These are phyloP conservation scores for Meloe dianella DNA, from an alignment of 2,888 invertebrate species.

Conservation along the genomic window DNA sequence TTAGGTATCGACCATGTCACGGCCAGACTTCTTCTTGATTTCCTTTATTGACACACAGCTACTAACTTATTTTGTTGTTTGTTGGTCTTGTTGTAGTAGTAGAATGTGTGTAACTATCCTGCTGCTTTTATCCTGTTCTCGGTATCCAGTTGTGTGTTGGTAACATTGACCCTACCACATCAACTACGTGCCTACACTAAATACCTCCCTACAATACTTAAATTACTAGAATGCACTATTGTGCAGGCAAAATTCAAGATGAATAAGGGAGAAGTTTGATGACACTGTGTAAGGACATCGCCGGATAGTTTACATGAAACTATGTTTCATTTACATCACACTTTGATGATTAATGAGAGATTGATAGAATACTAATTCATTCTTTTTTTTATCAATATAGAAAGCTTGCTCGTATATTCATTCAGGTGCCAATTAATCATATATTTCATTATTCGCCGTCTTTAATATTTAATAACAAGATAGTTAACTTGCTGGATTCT, in stretches of 20 bases:
- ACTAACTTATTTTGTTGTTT: slow-evolving; percentile 50
- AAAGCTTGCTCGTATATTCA: too few relatives aligned
- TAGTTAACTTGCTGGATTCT: too few relatives aligned
- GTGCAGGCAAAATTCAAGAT: not conserved
- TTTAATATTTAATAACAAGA: too few relatives aligned
- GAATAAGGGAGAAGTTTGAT: not conserved
- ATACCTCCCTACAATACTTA: not conserved
- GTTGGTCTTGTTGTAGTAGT: slow-evolving; percentile 20
- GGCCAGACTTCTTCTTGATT: slow-evolving; percentile 50
- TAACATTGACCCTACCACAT: not conserved
- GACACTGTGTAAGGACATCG: not conserved
- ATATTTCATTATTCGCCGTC: too few relatives aligned
- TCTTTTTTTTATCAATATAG: too few relatives aligned
- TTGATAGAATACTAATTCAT: not conserved
- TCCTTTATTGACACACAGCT: slow-evolving; percentile 52
- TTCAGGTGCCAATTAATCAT: too few relatives aligned
- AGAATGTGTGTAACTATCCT: slow-evolving; percentile 25
- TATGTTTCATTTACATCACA: not conserved
- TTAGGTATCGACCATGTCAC: slow-evolving; percentile 48
- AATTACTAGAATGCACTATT: not conserved
- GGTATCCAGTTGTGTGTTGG: slow-evolving; percentile 14
- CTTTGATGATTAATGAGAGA: not conserved
- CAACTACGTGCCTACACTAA: slow-evolving; percentile 1
- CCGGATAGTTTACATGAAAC: not conserved
- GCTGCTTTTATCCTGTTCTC: slow-evolving; percentile 38